phyloP scores from a whole-genome alignment of 2,113 vertebrate species.

The Dipodomys stephensi region DNA sequence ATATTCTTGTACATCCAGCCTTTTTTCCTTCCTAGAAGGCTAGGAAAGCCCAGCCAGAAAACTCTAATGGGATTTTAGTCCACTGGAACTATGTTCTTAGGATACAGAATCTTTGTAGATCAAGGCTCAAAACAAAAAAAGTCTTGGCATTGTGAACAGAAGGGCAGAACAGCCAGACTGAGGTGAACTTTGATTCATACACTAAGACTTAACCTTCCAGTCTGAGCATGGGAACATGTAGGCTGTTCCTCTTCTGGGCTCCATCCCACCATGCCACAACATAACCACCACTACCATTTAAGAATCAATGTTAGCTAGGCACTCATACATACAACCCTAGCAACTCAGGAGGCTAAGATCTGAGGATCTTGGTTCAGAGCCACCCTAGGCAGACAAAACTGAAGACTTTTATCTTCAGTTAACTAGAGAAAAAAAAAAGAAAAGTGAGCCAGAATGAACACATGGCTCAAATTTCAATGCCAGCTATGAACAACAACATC shows the following conservation, averaged over 20 bases:
- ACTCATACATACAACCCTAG: too few species aligned
- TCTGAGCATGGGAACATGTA: background rate
- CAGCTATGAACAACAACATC: too few species aligned
- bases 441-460: too few species aligned
- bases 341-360: too few species aligned
- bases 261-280: too few species aligned
- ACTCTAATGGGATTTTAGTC: background rate
- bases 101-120: background rate
- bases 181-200: background rate
- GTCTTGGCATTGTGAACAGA: background rate
- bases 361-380: too few species aligned
- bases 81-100: background rate
- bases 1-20: background rate
- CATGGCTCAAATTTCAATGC: too few species aligned
- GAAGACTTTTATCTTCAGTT: too few species aligned
- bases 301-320: background rate
- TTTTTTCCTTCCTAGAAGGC: background rate
- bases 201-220: background rate
- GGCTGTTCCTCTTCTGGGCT: background rate
- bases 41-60: constrained; percentile 29
- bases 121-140: background rate
- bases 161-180: background rate
- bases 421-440: too few species aligned
- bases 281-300: background rate
- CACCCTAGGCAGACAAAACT: too few species aligned